A percentile compares a stretch with the other conserved stretches of the same genome.
Conservation (phyloP, 1,140 invertebrate species). For the Elysia chlorotica region DNA sequence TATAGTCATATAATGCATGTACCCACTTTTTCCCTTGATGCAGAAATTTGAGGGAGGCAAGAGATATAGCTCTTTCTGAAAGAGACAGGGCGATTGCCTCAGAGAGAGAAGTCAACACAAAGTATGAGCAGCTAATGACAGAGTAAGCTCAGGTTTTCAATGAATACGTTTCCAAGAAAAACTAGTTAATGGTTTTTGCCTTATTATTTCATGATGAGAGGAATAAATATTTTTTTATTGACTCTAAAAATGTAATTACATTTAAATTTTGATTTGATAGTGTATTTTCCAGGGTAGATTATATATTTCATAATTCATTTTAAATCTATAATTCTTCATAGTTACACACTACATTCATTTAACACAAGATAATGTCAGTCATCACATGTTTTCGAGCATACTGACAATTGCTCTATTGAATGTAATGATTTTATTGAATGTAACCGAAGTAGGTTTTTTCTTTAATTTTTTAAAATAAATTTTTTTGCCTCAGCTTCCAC, state of each 20-base stretch:
- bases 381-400: not conserved
- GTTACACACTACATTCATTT: too few species aligned
- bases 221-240: too few species aligned
- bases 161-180: not conserved
- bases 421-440: not conserved
- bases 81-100: conserved; percentile 43
- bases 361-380: too few species aligned
- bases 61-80: conserved; percentile 59
- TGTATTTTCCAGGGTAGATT: too few species aligned
- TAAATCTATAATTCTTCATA: too few species aligned
- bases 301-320: too few species aligned
- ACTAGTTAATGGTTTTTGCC: not conserved
- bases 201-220: too few species aligned
- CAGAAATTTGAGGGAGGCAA: conserved; percentile 59
- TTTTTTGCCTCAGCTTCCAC: conserved; percentile 41
- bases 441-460: too few species aligned
- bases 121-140: conserved; percentile 57
- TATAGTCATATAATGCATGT: too few species aligned
- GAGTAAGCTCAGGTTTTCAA: conserved; percentile 53
- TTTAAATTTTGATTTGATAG: too few species aligned
- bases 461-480: not conserved
- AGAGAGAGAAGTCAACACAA: conserved; percentile 50
- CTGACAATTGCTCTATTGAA: not conserved
- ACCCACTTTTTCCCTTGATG: not conserved
- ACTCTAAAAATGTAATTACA: too few species aligned